Conservation (phyloP, 1,140 invertebrate species). For the Lethrus apterus region DNA sequence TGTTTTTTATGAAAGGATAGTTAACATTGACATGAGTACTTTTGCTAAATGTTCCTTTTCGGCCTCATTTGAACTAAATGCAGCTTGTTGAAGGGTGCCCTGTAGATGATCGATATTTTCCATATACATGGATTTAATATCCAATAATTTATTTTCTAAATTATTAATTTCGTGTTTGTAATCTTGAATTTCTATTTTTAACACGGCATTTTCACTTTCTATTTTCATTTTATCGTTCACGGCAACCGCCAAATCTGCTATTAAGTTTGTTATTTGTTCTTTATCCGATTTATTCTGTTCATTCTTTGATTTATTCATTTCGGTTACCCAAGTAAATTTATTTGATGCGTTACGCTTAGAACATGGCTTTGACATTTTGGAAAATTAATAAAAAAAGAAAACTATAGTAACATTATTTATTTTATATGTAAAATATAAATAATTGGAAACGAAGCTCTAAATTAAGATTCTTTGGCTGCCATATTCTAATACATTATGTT, state of each 20-base stretch:
- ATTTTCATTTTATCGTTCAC: not conserved
- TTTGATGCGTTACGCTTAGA: not conserved
- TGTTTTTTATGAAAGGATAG: not conserved
- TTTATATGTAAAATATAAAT: not conserved
- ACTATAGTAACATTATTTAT: not conserved
- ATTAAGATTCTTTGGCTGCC: not conserved
- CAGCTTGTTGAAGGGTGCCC: not conserved
- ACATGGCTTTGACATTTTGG: not conserved
- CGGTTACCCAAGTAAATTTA: not conserved
- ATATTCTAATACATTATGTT: not conserved
- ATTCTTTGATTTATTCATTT: not conserved
- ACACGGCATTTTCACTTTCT: not conserved
- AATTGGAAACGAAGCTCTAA: not conserved
- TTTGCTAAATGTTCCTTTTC: not conserved
- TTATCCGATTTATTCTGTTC: not conserved
- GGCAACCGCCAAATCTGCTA: not conserved
- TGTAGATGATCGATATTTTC: not conserved
- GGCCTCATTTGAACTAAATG: not conserved
- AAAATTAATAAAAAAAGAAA: not conserved
- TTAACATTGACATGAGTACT: not conserved
- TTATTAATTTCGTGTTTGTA: not conserved
- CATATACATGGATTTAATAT: not conserved
- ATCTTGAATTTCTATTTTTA: slow-evolving; percentile 10
- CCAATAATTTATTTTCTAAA: not conserved
- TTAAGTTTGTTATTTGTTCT: not conserved